Base-by-base conservation (phyloP, 2,797 vertebrate genomes). In the Smutsia temminckii region DNA sequence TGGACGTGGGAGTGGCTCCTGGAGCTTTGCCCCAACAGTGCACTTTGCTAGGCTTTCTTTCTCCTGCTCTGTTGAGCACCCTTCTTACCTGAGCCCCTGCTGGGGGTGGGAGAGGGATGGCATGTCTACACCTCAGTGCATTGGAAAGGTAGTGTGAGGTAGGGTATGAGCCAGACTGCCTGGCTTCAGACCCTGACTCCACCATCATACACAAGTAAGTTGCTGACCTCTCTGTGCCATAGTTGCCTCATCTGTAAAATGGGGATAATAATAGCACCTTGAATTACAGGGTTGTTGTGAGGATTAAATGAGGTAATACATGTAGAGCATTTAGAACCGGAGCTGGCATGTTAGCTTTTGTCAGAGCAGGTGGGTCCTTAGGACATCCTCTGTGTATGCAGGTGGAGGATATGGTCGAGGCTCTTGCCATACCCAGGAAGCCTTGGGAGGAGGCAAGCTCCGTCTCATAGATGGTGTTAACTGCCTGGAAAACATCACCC, bases 281-380 rank as follows among this genome's bases (percentile, higher is more conserved):
- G 12, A 8, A 23, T 61, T 20, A 2, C 23, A 2, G 14, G 34
- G 25, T 42, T 18, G 55, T 13, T 49, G 6, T 27, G 79, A 64
- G 13, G n/a, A 37, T 37, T 21, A 3, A 5, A 1, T 51, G 74
- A 37, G 25, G 40, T 6, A 5, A 7, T 21, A 6, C 0, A 0
- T 20, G 1, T 7, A 18, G 63, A 89, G 11, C 20, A 13, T 53
- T 46, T 12, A 8, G 49, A 21, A 27, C n/a, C 18, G 68, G 10
- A 25, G 27, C 77, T 75, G 37, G 12, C 40, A 7, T 8, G 3
- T 25, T 61, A 49, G 63, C 49, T 34, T 4, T 25, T 37, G 9
- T 49, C 32, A 21, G 64, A 77, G 23, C 7, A 6, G 34, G 40
- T 40, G n/a, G 21, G 32, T 42, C 51, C 40, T 68, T 4, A 7